Conservation (phyloP, 2,113 vertebrate genomes). For the Austrofundulus limnaeus region DNA sequence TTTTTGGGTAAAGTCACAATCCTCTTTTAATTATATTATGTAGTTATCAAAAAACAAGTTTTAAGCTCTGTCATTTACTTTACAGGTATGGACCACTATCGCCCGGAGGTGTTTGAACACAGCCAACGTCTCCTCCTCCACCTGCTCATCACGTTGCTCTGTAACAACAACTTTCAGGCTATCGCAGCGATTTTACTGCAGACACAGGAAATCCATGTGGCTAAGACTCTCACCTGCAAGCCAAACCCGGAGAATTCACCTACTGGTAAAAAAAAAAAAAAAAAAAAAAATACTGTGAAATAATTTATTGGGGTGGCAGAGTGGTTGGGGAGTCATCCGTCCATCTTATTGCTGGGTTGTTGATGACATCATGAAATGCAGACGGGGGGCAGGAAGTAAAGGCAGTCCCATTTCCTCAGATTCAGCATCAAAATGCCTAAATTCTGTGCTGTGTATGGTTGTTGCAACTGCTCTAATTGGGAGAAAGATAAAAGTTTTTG, state of each 20-base stretch:
- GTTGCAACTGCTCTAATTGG: too few relatives aligned
- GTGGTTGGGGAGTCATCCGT: too few relatives aligned
- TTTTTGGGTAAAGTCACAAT: conserved; percentile 86
- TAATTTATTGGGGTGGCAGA: too few relatives aligned
- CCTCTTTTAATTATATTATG: neutral
- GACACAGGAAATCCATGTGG: conserved; percentile 87
- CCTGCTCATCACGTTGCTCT: conserved; percentile 89
- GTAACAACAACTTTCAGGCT: conserved; percentile 89
- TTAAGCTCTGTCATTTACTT: neutral
- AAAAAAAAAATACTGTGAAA: too few relatives aligned
- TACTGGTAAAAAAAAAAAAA: conserved; percentile 84
- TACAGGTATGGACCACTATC: conserved; percentile 94
- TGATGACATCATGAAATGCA: too few relatives aligned
- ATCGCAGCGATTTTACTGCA: conserved; percentile 92
- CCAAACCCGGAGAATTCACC: conserved; percentile 84
- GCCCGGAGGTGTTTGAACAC: conserved; percentile 96
- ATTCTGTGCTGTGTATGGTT: too few relatives aligned
- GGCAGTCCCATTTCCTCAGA: too few relatives aligned
- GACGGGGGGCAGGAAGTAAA: too few relatives aligned
- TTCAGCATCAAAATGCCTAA: too few relatives aligned
- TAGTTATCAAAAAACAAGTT: neutral
- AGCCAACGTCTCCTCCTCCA: conserved; percentile 94
- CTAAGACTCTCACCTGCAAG: conserved; percentile 89
- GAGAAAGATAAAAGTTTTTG: too few relatives aligned
- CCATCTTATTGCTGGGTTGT: too few relatives aligned